Percentiles rank a stretch among this genome's conserved stretches.
These are phyloP conservation scores for Potorous gilbertii DNA, from an alignment of 2,797 vertebrate genomes.

Conservation along the genomic window DNA sequence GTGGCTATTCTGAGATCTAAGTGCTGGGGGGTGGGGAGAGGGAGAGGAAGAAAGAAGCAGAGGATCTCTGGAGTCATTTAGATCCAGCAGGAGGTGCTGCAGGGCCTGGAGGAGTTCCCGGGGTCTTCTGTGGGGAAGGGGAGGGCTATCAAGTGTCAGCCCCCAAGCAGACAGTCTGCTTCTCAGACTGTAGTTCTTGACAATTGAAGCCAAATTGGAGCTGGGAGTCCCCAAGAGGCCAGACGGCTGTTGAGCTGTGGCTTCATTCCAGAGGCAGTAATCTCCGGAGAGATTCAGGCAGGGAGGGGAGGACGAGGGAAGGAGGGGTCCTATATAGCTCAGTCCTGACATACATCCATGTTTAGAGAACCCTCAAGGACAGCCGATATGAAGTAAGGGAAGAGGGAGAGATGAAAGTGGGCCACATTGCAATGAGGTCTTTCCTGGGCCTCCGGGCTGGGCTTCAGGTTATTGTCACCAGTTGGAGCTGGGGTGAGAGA, in stretches of 20 bases:
- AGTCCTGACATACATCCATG: background rate
- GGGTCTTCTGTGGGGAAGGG: background rate
- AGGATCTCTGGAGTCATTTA: background rate
- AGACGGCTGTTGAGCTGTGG: background rate
- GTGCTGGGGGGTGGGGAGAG: slow-evolving; percentile 10
- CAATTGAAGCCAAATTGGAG: slow-evolving; percentile 35
- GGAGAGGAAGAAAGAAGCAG: background rate
- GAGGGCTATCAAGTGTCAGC: background rate
- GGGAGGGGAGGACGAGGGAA: background rate
- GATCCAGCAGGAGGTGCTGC: background rate
- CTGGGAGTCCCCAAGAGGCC: background rate
- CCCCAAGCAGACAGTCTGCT: background rate
- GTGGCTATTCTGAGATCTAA: slow-evolving; percentile 58
- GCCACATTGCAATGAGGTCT: background rate
- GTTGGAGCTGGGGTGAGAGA: background rate
- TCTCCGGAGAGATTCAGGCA: slow-evolving; percentile 20
- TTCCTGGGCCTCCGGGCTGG: background rate
- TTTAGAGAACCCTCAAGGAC: background rate
- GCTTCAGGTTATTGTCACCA: background rate
- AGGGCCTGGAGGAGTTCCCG: background rate
- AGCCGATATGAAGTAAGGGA: background rate
- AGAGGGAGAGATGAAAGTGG: background rate
- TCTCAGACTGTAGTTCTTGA: slow-evolving; percentile 20
- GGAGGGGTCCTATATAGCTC: background rate
- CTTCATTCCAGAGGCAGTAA: slow-evolving; percentile 1